Evolutionary conservation across 30 jellyfish, hydroid and myxozoan species (phyloP).

Genomic region (Turritopsis rubra): DNA sequence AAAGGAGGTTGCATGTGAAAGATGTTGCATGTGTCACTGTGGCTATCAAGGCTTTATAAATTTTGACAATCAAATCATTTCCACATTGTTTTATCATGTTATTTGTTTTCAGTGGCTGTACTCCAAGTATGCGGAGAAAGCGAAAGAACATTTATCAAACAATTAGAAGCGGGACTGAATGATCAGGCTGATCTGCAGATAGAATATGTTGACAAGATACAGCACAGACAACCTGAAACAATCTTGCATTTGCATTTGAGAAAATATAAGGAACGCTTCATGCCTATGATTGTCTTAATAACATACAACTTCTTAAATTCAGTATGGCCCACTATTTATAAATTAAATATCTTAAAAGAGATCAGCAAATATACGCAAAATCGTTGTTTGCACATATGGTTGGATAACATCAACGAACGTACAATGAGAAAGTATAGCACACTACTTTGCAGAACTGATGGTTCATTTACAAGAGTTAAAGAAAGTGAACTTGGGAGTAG

Average conservation of each 20-base stretch:
- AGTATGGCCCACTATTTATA: conserved; percentile 15
- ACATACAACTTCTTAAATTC: conserved; percentile 4
- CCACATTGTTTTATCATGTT: too few relatives aligned
- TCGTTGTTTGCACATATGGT: conserved; percentile 30
- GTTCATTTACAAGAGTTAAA: background rate
- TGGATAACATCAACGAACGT: conserved; percentile 14
- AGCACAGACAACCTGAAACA: conserved; percentile 19
- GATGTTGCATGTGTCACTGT: too few relatives aligned
- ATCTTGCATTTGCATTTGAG: conserved; percentile 4
- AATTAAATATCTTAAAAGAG: conserved; percentile 5
- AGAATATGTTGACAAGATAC: background rate
- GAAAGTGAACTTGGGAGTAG: background rate
- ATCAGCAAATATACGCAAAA: conserved; percentile 1
- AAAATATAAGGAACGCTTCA: conserved; percentile 10
- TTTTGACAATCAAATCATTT: too few relatives aligned
- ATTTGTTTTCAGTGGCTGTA: background rate
- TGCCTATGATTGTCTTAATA: conserved; percentile 17
- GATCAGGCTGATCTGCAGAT: background rate
- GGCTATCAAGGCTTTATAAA: too few relatives aligned
- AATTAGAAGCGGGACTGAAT: background rate
- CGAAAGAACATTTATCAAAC: background rate
- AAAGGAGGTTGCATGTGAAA: too few relatives aligned
- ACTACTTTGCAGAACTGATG: conserved; percentile 18
- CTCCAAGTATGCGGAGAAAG: background rate
- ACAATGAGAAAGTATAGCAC: conserved; percentile 22